Base-by-base conservation (phyloP, 2,888 invertebrate species). In the Microchrysa polita region DNA sequence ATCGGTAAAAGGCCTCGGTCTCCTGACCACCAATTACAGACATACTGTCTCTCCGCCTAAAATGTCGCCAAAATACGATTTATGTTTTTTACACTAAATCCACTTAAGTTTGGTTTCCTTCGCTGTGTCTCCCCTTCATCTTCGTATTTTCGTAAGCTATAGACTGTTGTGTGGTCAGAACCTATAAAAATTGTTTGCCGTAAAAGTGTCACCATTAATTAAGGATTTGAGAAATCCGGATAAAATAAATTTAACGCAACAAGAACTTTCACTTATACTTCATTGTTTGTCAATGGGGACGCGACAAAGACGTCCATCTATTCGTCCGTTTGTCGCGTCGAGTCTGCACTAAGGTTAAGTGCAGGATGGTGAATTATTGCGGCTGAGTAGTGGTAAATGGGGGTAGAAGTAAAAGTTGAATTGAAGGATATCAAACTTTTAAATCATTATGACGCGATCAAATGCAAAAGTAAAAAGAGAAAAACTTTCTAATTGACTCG, bases 101-200 rank as follows among this genome's bases (percentile, higher is more conserved):
- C 69, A 69, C 69, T 69, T 57, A 67, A n/a, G n/a, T 34, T 34
- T 34, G n/a, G n/a, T 34, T 34, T 34, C 27, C 7, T 34, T 34
- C 7, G 27, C 27, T 7, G 4, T 34, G 27, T 34, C 27, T 34
- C 27, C 27, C 27, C n/a, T 34, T 34, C 27, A 34, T 34, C 27
- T 7, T 34, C n/a, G n/a, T n/a, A n/a, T 69, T 40, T 52, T 34
- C 69, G 16, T 69, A 69, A 69, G 69, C n/a, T n/a, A n/a, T n/a
- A n/a, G n/a, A n/a, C n/a, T n/a, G n/a, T n/a, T 69, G 69, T 57
- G 57, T 69, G 69, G 69, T 69, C 69, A 69, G 69, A 69, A 55
- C 69, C 57, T 69, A 69, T 69, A 55, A 69, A 57, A 69, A 57
- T 69, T 67, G 67, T 18, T 55, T 69, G 18, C 57, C 57, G 57